Conservation (phyloP, 2,888 invertebrate genomes). For the Acleris literana region DNA sequence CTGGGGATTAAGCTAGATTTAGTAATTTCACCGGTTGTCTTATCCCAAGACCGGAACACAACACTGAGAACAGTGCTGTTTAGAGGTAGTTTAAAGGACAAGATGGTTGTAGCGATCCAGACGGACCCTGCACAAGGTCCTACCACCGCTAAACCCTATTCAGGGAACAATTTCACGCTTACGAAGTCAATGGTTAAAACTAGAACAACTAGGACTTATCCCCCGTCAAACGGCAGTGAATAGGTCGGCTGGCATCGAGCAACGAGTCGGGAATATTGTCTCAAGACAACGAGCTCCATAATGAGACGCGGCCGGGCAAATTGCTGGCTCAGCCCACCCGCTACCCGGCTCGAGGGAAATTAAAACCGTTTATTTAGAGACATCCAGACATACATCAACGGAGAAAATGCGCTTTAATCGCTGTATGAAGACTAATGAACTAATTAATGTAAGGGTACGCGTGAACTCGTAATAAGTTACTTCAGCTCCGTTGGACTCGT, state of each 20-base stretch:
- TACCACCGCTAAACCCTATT: too few relatives aligned
- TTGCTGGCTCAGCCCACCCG: constrained; percentile 53
- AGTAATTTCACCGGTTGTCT: too few relatives aligned
- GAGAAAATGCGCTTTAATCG: constrained; percentile 36
- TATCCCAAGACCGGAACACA: too few relatives aligned
- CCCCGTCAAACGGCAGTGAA: constrained; percentile 15
- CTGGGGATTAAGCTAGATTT: too few relatives aligned
- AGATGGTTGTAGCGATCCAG: too few relatives aligned
- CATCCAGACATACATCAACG: constrained; percentile 52
- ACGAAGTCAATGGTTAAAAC: too few relatives aligned
- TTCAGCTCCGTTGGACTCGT: constrained; percentile 8
- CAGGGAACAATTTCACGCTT: too few relatives aligned
- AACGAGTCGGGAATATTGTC: constrained; percentile 48
- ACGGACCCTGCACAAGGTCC: too few relatives aligned
- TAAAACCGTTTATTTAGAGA: constrained; percentile 65
- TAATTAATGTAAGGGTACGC: constrained; percentile 27
- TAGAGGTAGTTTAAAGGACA: too few relatives aligned
- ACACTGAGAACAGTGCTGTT: too few relatives aligned
- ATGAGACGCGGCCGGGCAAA: constrained; percentile 60
- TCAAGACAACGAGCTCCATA: constrained; percentile 57
- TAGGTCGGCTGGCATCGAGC: constrained; percentile 29
- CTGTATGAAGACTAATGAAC: constrained; percentile 36
- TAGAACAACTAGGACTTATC: constrained; percentile 9
- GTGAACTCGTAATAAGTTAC: constrained; percentile 20
- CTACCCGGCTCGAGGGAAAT: constrained; percentile 63